Percentiles rank a stretch among this genome's conserved stretches.
Evolutionary conservation across 2,797 vertebrate species (phyloP).

Genomic region (Epinephelus coioides): DNA sequence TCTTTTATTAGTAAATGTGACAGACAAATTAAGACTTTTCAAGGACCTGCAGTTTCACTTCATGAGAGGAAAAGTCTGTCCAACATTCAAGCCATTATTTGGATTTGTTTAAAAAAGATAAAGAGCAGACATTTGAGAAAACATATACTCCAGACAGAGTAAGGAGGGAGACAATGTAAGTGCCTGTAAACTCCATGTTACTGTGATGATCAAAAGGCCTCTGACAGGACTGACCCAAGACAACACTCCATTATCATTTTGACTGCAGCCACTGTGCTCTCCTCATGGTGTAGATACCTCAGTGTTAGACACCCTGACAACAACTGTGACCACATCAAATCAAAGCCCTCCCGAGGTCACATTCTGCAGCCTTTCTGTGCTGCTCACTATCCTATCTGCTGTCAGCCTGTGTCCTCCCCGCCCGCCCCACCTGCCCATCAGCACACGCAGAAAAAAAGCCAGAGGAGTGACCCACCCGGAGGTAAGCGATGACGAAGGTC

Average conservation of each 20-base stretch:
- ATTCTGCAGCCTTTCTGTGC: slow-evolving; percentile 63
- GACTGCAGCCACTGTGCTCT: slow-evolving; percentile 48
- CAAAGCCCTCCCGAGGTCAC: slow-evolving; percentile 70
- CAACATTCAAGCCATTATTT: too few relatives aligned
- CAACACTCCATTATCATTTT: slow-evolving; percentile 58
- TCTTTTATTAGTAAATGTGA: too few relatives aligned
- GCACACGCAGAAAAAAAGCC: slow-evolving; percentile 37
- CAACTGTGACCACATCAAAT: slow-evolving; percentile 75
- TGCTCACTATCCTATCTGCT: slow-evolving; percentile 65
- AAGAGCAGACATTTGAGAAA: background rate
- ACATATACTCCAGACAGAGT: slow-evolving; percentile 1
- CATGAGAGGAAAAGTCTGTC: too few relatives aligned
- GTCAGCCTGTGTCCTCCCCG: slow-evolving; percentile 50
- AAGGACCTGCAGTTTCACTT: too few relatives aligned
- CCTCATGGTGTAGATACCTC: slow-evolving; percentile 37
- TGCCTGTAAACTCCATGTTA: slow-evolving; percentile 15
- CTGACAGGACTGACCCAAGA: slow-evolving; percentile 48
- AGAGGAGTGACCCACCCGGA: slow-evolving; percentile 91
- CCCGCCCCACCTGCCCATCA: slow-evolving; percentile 68
- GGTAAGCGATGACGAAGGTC: slow-evolving; percentile 98
- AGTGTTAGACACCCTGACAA: slow-evolving; percentile 64
- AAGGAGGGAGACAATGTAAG: background rate
- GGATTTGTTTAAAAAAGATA: background rate
- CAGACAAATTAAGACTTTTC: too few relatives aligned
- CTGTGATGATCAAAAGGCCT: slow-evolving; percentile 31